These are phyloP conservation scores for Zhengitettix transpicula DNA, from an alignment of 2,888 invertebrate species.

Conservation along the genomic window DNA sequence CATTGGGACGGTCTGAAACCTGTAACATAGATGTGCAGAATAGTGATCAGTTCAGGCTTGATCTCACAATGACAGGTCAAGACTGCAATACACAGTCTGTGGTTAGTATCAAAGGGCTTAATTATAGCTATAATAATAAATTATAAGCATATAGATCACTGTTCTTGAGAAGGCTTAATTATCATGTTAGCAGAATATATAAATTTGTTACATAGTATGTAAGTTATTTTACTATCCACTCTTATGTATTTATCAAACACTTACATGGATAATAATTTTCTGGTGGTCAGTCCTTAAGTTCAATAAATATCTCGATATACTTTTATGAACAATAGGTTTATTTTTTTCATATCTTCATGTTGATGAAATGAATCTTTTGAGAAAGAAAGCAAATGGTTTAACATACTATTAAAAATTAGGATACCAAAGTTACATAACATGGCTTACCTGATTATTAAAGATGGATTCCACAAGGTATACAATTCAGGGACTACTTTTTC, in stretches of 20 bases:
- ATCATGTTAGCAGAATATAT: background rate
- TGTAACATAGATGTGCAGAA: conserved; percentile 89
- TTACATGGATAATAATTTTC: background rate
- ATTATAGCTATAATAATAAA: background rate
- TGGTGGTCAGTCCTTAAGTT: background rate
- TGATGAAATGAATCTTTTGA: too few relatives aligned
- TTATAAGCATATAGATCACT: background rate
- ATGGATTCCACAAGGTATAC: too few relatives aligned
- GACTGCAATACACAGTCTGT: conserved; percentile 92
- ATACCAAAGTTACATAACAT: too few relatives aligned
- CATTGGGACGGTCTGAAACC: conserved; percentile 81
- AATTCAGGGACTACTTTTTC: too few relatives aligned
- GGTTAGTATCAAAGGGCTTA: conserved; percentile 39
- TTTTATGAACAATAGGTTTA: too few relatives aligned
- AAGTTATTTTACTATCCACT: background rate
- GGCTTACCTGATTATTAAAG: too few relatives aligned
- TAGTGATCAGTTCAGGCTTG: conserved; percentile 79
- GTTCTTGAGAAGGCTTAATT: background rate
- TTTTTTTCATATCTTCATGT: too few relatives aligned
- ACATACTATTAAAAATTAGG: too few relatives aligned
- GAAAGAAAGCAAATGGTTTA: too few relatives aligned
- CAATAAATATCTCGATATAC: background rate
- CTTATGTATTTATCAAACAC: background rate
- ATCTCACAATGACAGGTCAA: conserved; percentile 83
- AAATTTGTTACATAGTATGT: background rate